phyloP scores from a whole-genome alignment of 2,113 vertebrate species.

The Bungarus multicinctus region DNA sequence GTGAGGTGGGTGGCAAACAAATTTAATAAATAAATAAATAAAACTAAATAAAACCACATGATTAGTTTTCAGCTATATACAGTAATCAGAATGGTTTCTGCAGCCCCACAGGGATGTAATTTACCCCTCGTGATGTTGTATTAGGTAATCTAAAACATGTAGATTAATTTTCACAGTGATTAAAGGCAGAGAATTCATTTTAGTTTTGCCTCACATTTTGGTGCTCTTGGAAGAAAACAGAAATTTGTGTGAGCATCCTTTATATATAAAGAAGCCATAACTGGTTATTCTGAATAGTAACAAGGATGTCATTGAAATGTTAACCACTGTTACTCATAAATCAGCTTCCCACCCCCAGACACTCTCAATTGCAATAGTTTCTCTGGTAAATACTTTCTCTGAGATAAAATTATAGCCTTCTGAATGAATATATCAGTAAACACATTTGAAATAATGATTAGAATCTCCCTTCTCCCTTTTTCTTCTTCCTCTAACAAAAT shows the following conservation, averaged over 20 bases:
- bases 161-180: neutral
- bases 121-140: neutral
- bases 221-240: neutral
- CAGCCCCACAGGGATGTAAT: neutral
- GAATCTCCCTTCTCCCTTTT: constrained; percentile 1
- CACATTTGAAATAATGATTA: constrained; percentile 40
- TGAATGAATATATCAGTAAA: constrained; percentile 45
- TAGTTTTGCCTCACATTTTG: neutral
- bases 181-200: neutral
- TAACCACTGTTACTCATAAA: constrained; percentile 45
- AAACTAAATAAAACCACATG: neutral
- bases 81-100: neutral
- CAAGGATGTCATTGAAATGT: constrained; percentile 41
- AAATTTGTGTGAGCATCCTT: neutral
- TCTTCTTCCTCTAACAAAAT: neutral
- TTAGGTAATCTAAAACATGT: too few relatives aligned
- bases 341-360: constrained; percentile 41
- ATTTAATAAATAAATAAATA: neutral
- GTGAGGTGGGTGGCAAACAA: neutral
- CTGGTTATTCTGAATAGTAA: constrained; percentile 11
- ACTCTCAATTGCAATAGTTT: constrained; percentile 45
- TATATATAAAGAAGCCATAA: constrained; percentile 4
- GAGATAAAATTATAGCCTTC: constrained; percentile 41
- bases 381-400: constrained; percentile 39
- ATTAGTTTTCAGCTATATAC: neutral